These are phyloP conservation scores for Falco berigora DNA, from an alignment of 2,797 vertebrate genomes.

Conservation along the genomic window DNA sequence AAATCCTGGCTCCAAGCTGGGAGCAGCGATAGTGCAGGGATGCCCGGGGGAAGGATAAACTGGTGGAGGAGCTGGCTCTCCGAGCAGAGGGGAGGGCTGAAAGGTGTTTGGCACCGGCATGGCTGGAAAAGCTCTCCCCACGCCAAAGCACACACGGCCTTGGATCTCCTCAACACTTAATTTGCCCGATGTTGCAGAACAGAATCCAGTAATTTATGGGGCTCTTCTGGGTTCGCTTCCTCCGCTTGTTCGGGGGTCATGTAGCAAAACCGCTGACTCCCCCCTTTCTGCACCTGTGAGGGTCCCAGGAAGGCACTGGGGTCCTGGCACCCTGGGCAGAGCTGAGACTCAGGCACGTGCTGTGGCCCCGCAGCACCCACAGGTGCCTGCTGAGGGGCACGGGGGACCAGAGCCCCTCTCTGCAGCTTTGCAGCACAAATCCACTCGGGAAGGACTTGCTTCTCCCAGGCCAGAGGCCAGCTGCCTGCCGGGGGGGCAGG, in stretches of 20 bases:
- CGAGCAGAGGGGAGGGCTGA: background rate
- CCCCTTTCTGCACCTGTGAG: background rate
- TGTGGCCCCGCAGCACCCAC: rapidly evolving
- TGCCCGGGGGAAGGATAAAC: background rate
- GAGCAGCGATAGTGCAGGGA: rapidly evolving
- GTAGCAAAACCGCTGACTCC: background rate
- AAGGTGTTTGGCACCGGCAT: background rate
- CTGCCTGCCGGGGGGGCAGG: background rate
- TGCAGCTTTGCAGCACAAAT: background rate
- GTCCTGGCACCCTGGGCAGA: rapidly evolving
- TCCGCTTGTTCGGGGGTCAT: rapidly evolving
- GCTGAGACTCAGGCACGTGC: rapidly evolving
- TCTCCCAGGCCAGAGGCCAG: background rate
- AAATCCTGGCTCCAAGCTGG: rapidly evolving
- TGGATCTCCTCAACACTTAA: background rate
- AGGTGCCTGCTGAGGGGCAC: background rate
- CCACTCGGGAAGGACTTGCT: background rate
- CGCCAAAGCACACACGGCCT: conserved; percentile 46
- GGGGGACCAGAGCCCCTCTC: background rate
- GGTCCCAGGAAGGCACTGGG: background rate
- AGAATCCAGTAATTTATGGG: background rate
- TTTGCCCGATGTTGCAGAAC: background rate
- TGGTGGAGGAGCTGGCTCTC: background rate
- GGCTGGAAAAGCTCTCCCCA: conserved; percentile 53
- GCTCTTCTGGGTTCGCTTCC: background rate